Percentiles rank a stretch among this genome's conserved stretches.
Conservation (phyloP, 2,888 invertebrate genomes). For the Callosobruchus maculatus region DNA sequence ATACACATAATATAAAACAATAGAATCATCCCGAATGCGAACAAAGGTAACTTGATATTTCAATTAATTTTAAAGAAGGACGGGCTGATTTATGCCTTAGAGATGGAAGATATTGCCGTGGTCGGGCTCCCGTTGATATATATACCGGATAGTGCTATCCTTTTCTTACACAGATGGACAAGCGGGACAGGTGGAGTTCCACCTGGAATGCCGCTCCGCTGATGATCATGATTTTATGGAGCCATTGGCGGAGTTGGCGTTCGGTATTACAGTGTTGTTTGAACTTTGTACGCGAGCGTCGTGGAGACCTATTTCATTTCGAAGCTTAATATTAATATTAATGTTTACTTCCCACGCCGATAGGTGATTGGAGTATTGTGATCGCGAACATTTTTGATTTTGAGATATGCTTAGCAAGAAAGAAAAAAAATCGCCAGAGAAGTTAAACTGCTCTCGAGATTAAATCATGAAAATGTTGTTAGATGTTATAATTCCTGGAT, state of each 20-base stretch:
- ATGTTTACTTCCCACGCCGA: too few species aligned
- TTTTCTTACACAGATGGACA: neutral
- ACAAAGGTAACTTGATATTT: conserved; percentile 43
- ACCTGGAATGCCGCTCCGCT: neutral
- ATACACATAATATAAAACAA: conserved; percentile 32
- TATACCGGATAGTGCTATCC: neutral
- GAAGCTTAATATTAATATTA: too few species aligned
- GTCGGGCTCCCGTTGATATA: conserved; percentile 18
- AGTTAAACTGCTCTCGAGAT: conserved; percentile 86
- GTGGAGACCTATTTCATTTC: too few species aligned
- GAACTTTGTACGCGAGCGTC: too few species aligned
- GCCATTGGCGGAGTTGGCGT: neutral
- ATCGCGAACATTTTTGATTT: too few species aligned
- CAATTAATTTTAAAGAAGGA: conserved; percentile 46
- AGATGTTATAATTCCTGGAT: conserved; percentile 97
- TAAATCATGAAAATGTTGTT: conserved; percentile 98
- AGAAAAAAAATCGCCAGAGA: conserved; percentile 92
- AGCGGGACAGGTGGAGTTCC: neutral
- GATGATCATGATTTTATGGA: neutral
- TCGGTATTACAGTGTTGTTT: too few species aligned
- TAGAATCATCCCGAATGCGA: conserved; percentile 23
- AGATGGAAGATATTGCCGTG: conserved; percentile 46
- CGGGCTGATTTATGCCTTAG: conserved; percentile 43
- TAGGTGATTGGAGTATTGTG: too few species aligned
- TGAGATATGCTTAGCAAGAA: too few species aligned